Base-by-base conservation (phyloP, 2,113 vertebrate species). In the Pheucticus melanocephalus region DNA sequence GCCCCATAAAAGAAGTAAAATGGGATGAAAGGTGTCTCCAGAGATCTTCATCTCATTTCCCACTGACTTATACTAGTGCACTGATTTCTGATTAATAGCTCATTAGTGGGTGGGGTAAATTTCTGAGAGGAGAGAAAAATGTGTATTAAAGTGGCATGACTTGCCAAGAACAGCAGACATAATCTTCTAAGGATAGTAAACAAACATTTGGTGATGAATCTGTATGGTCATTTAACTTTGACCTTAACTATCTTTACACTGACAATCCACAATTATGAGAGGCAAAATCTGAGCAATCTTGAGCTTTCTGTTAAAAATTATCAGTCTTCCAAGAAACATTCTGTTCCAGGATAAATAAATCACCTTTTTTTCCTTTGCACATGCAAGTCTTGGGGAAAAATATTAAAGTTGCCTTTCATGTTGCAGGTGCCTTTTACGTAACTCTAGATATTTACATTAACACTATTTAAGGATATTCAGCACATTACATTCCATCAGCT, bases 1-100 rank as follows among this genome's bases (percentile, higher is more conserved):
- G 69, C 16, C 69, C 51, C 82, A 88, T 94, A 94, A 97, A 96
- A 97, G 18, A 59, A 88, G 31, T 78, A 84, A 94, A 93, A 94
- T 70, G 48, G 48, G 48, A 90, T 86, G 82, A 96, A 96, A 93
- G 53, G 51, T 90, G 90, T 90, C 79, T 93, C 71, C 47, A 95
- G 76, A 78, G 90, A 90, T 82, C 75, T 92, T 97, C 76, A 75
- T 75, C 57, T 95, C 72, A 64, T 88, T 68, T 94, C 24, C 64
- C 51, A 77, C 20, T 54, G 59, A 78, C 39, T 81, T 86, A 73
- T 2, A 61, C 25, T 57, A 60, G 24, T 73, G 30, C 57, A 78
- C 60, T 1, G 7, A 83, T 84, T 86, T 88, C 65, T 90, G 85
- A 94, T 94, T 94, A 95, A 94, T 84, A 94, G 48, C 37, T 92